A percentile compares a stretch with the other conserved stretches of the same genome.
Conservation (phyloP, 1,140 invertebrate species). For the Diprion similis region DNA sequence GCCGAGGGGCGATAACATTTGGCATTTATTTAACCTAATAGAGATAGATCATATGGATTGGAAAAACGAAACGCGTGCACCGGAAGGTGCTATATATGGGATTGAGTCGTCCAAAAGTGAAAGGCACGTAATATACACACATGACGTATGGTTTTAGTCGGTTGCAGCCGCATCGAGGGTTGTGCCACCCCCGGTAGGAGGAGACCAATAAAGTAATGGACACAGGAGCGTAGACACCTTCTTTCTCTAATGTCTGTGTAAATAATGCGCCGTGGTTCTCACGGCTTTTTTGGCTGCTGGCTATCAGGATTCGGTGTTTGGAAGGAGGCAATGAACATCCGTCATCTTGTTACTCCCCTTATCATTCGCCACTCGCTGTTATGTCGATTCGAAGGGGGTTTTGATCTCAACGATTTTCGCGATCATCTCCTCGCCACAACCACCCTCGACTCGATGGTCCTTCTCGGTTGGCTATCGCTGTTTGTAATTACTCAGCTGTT, state of each 20-base stretch:
- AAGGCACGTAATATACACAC: no score
- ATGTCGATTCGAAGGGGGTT: no score
- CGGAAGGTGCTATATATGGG: not conserved
- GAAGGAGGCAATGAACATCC: no score
- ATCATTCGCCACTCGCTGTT: constrained; percentile 20
- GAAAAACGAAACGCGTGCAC: not conserved
- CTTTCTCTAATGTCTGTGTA: constrained; percentile 12
- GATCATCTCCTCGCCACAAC: not conserved
- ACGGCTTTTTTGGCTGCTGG: not conserved
- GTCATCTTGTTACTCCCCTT: constrained; percentile 14
- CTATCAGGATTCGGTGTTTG: no score
- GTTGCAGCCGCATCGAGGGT: not conserved
- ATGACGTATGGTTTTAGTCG: no score
- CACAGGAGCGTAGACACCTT: not conserved
- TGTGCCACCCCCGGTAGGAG: constrained; percentile 16
- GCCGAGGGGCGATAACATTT: not conserved
- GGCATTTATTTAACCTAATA: not conserved
- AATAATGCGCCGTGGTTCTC: constrained; percentile 9
- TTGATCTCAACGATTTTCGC: no score
- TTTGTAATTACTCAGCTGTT: constrained; percentile 41
- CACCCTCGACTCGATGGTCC: not conserved
- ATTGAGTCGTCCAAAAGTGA: not conserved
- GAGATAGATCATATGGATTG: not conserved
- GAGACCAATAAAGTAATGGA: constrained; percentile 38
- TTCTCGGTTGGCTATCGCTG: constrained; percentile 29